Base-by-base conservation (phyloP, 2,797 vertebrate species). In the Argyrosomus regius region DNA sequence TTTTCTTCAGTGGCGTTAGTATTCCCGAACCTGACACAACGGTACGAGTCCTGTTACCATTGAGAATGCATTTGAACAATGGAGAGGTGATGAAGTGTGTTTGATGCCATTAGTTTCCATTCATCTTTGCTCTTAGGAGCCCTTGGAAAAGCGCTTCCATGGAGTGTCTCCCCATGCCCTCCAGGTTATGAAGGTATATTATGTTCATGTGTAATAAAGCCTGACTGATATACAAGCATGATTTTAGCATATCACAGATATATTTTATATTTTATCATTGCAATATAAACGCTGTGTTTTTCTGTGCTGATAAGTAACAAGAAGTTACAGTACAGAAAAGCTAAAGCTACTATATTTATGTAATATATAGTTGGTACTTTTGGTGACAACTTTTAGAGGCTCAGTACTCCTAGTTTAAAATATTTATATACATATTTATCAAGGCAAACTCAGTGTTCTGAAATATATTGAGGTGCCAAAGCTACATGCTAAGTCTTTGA, bases 1-100 rank as follows among this genome's bases (percentile, higher is more conserved):
- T 96, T 35, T 97, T 96, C 94, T 98, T 98, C 89, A 96, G 89
- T 6, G 96, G 96, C 78, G 95, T 97, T 92, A 97, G 94, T 75
- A 96, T 98, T 83, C 97, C 97, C 16, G 97, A 97, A 74, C 96
- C 96, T 0, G 96, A 96, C 82, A 96, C 95, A 0, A 96, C 88
- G 90, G 96, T 96, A 91, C 1, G 20, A 56, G 52, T 63, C 70
- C 54, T 16, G 52, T 73, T 50, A 31, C 12, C 67, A 54, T 13
- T 54, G 6, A 10, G 13, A 49, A 63, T 18, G 11, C 28, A 46
- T 13, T 3, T 28, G 22, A 18, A 28, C 28, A 45, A 53, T 10
- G 12, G 6, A 52, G 24, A 72, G 2, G 31, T 2, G 4, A 28
- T 31, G 18, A 57, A 12, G 54, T 49, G 11, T 54, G 4, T 18